Evolutionary conservation across 35 echinoderm and acorn worm genomes (phyloP).

Genomic region (Anneissia japonica): DNA sequence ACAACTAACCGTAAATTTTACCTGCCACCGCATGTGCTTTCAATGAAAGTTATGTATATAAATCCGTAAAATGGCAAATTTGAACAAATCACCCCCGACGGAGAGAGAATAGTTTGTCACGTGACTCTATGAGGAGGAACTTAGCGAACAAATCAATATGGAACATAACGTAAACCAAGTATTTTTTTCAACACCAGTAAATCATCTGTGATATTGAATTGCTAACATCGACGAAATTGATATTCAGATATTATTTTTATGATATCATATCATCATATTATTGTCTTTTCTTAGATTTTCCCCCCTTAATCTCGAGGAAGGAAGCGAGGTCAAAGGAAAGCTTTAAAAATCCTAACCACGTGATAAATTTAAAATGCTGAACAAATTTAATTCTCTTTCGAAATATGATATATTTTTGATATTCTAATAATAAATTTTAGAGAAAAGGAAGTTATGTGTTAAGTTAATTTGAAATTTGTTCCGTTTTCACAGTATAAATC

Average conservation of each 20-base stretch:
- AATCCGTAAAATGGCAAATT: background rate
- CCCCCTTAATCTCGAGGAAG: background rate
- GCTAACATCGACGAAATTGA: background rate
- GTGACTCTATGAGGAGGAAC: background rate
- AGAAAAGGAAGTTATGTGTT: background rate
- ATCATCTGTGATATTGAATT: background rate
- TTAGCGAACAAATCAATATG: background rate
- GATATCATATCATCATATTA: background rate
- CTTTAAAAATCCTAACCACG: background rate
- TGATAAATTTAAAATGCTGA: background rate
- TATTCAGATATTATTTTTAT: background rate
- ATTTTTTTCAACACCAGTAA: background rate
- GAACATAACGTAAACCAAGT: background rate
- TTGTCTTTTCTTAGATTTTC: background rate
- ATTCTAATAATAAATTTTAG: too few relatives aligned
- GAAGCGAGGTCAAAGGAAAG: background rate
- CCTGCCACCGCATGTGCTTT: background rate
- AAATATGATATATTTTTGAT: too few relatives aligned
- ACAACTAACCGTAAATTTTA: background rate
- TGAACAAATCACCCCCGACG: background rate
- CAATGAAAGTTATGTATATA: background rate
- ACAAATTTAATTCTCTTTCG: background rate
- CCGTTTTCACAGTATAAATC: background rate
- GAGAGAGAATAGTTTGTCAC: background rate
- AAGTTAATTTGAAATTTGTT: background rate